Conservation (phyloP, 2,888 invertebrate genomes). For the Sylvicola cinctus region DNA sequence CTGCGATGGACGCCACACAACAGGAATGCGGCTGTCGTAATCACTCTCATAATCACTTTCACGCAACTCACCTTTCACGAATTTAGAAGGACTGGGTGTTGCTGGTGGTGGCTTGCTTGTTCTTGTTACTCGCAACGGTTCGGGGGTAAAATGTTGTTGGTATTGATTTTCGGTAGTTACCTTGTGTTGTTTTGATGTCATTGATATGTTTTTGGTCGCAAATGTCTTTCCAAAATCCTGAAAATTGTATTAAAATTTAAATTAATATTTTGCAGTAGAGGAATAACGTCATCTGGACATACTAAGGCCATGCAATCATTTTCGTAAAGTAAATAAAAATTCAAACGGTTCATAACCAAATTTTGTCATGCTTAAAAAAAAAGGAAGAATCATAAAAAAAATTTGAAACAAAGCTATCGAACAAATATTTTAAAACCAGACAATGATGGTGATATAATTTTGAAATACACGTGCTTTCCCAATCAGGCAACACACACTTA, state of each 20-base stretch:
- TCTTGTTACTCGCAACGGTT: slow-evolving; percentile 22
- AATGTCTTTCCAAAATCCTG: slow-evolving; percentile 33
- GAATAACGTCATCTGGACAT: no score
- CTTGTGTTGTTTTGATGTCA: slow-evolving; percentile 17
- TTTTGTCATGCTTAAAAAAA: slow-evolving; percentile 2
- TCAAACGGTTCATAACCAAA: no score
- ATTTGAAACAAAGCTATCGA: slow-evolving; percentile 5
- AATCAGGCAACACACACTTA: no score
- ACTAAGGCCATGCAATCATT: no score
- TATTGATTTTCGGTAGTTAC: slow-evolving; percentile 8
- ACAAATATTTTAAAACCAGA: slow-evolving; percentile 3
- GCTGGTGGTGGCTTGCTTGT: slow-evolving; percentile 26
- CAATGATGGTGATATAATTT: no score
- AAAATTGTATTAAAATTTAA: slow-evolving; percentile 10
- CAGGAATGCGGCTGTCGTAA: slow-evolving; percentile 39
- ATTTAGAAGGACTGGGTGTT: slow-evolving; percentile 38
- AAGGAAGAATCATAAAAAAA: slow-evolving; percentile 5
- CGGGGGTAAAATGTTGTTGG: slow-evolving; percentile 12
- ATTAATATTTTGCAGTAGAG: no score
- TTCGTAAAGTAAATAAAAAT: no score
- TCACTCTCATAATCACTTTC: slow-evolving; percentile 56
- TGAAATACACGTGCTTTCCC: no score
- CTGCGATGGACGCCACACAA: slow-evolving; percentile 40
- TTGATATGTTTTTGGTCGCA: slow-evolving; percentile 27
- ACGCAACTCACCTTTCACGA: slow-evolving; percentile 39